A percentile compares a stretch with the other conserved stretches of the same genome.
These are phyloP conservation scores for Agrilus planipennis DNA, from an alignment of 1,140 invertebrate genomes.

Conservation along the genomic window DNA sequence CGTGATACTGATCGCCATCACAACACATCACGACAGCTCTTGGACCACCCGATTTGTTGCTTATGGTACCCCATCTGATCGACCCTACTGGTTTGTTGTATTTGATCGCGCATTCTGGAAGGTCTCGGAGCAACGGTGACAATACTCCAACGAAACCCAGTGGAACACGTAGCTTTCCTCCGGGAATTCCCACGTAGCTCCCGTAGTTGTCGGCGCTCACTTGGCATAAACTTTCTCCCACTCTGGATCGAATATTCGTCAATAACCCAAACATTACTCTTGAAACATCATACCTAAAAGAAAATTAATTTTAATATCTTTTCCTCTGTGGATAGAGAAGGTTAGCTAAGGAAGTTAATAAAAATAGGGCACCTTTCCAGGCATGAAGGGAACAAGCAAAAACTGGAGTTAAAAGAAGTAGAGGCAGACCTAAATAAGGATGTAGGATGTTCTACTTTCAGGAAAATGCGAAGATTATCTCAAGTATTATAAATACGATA, in stretches of 20 bases:
- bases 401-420: no score
- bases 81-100: slow-evolving; percentile 51
- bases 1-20: slow-evolving; percentile 57
- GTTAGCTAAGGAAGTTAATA: no score
- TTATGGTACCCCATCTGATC: slow-evolving; percentile 46
- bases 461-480: no score
- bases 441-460: no score
- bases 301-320: no score
- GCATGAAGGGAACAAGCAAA: no score
- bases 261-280: slow-evolving; percentile 52
- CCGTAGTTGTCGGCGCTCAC: slow-evolving; percentile 55
- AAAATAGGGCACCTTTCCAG: no score
- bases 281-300: slow-evolving; percentile 46
- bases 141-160: slow-evolving; percentile 51
- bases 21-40: slow-evolving; percentile 50
- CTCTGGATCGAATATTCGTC: slow-evolving; percentile 43
- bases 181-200: slow-evolving; percentile 51
- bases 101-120: slow-evolving; percentile 43
- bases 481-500: no score
- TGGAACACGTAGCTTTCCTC: slow-evolving; percentile 49
- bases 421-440: no score
- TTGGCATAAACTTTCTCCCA: slow-evolving; percentile 49
- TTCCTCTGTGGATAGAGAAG: no score
- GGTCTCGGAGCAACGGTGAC: slow-evolving; percentile 45
- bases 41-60: slow-evolving; percentile 34